These are phyloP conservation scores for Enteromius thamalakanensis DNA, from an alignment of 2,797 vertebrate genomes.

Conservation along the genomic window DNA sequence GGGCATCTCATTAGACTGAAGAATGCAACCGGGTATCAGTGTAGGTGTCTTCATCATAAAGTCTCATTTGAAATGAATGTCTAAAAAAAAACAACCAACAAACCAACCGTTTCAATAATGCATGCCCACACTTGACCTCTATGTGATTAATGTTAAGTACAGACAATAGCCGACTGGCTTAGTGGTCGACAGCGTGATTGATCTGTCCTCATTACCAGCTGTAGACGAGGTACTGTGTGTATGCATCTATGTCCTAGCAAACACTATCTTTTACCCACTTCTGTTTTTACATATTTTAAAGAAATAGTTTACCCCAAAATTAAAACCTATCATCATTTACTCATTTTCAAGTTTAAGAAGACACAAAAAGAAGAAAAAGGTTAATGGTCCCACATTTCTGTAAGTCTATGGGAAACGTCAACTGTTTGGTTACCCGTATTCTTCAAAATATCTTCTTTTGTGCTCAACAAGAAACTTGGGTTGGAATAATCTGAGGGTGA, in stretches of 20 bases:
- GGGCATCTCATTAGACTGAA: conserved; percentile 44
- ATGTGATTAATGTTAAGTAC: conserved; percentile 64
- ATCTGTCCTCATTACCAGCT: conserved; percentile 70
- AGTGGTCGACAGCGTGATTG: conserved; percentile 66
- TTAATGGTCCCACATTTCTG: background rate
- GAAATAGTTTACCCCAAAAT: background rate
- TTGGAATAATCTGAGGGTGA: background rate
- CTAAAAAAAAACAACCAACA: conserved; percentile 1
- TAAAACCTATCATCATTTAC: background rate
- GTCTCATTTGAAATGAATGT: background rate
- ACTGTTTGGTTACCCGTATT: background rate
- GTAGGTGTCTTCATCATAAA: conserved; percentile 6
- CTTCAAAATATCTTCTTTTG: background rate
- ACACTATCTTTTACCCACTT: background rate
- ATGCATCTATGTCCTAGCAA: conserved; percentile 20
- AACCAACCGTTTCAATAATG: background rate
- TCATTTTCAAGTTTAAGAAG: background rate
- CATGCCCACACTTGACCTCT: conserved; percentile 59
- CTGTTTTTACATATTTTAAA: background rate
- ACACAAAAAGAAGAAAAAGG: background rate
- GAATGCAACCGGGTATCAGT: conserved; percentile 1
- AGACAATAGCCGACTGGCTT: conserved; percentile 63
- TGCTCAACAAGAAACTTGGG: background rate
- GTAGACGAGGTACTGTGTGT: conserved; percentile 49
- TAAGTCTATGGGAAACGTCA: background rate